Evolutionary conservation across 1,140 invertebrate species (phyloP).

Genomic region (Homarus americanus): DNA sequence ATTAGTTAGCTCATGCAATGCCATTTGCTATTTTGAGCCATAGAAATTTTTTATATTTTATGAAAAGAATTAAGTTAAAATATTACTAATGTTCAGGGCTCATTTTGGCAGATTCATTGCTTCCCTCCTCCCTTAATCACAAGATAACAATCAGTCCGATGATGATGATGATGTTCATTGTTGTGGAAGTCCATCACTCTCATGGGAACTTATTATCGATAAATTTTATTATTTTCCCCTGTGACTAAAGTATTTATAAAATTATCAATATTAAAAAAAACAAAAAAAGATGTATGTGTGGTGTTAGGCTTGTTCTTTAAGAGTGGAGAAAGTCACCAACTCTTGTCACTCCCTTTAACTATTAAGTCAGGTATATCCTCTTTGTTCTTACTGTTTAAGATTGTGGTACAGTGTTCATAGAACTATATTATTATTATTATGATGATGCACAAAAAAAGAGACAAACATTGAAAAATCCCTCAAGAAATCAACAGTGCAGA

Average conservation of each 20-base stretch:
- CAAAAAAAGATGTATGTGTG: constrained; percentile 55
- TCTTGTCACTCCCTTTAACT: constrained; percentile 53
- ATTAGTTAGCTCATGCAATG: constrained; percentile 42
- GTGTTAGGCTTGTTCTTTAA: constrained; percentile 52
- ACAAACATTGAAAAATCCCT: constrained; percentile 70
- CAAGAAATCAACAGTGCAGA: constrained; percentile 58
- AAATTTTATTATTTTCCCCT: constrained; percentile 31
- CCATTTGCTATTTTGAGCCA: constrained; percentile 44
- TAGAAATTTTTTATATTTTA: constrained; percentile 56
- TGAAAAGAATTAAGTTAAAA: constrained; percentile 37
- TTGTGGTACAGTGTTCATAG: constrained; percentile 67
- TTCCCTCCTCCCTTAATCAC: constrained; percentile 38
- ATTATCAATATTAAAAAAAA: constrained; percentile 39
- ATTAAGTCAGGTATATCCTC: constrained; percentile 60
- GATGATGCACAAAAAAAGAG: constrained; percentile 63
- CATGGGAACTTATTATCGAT: constrained; percentile 51
- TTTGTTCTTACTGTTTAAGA: constrained; percentile 67
- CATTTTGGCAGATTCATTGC: constrained; percentile 37
- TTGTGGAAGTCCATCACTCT: constrained; percentile 43
- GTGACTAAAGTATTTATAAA: constrained; percentile 46
- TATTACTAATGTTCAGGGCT: constrained; percentile 42
- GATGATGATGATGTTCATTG: constrained; percentile 44
- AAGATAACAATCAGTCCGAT: constrained; percentile 57
- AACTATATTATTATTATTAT: constrained; percentile 66
- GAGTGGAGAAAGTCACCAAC: constrained; percentile 56